These are phyloP conservation scores for Phoronis australis DNA, from an alignment of 2,888 invertebrate species.

Conservation along the genomic window DNA sequence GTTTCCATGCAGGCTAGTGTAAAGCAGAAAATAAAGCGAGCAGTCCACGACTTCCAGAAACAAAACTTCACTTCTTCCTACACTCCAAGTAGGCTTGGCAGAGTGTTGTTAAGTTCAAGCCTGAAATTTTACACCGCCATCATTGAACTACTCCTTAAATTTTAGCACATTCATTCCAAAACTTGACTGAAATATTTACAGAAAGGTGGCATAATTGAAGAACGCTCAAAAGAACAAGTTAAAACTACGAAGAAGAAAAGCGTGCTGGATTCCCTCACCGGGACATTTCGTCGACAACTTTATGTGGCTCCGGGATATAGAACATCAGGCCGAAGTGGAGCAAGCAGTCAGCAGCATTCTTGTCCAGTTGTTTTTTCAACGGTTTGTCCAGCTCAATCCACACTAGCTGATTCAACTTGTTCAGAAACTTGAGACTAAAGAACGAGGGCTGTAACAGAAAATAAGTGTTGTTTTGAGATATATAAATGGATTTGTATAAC, in stretches of 20 bases:
- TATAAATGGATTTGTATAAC: not conserved
- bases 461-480: not conserved
- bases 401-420: slow-evolving; percentile 57
- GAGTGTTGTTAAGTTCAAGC: too few species aligned
- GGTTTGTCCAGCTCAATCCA: slow-evolving; percentile 95
- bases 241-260: not conserved
- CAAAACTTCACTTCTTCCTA: not conserved
- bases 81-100: too few species aligned
- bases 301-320: slow-evolving; percentile 82
- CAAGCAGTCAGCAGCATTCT: slow-evolving; percentile 70
- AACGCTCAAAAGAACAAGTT: too few species aligned
- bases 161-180: too few species aligned
- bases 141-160: too few species aligned
- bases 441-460: slow-evolving; percentile 83
- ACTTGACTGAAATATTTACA: too few species aligned
- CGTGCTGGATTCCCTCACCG: slow-evolving; percentile 56
- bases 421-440: slow-evolving; percentile 86
- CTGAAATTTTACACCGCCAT: too few species aligned
- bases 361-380: slow-evolving; percentile 88
- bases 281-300: slow-evolving; percentile 88
- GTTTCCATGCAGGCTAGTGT: too few species aligned
- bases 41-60: not conserved
- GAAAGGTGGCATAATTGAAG: too few species aligned
- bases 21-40: too few species aligned
- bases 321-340: slow-evolving; percentile 90